These are phyloP conservation scores for Tylochromis polylepis DNA, from an alignment of 2,113 vertebrate species.

Conservation along the genomic window DNA sequence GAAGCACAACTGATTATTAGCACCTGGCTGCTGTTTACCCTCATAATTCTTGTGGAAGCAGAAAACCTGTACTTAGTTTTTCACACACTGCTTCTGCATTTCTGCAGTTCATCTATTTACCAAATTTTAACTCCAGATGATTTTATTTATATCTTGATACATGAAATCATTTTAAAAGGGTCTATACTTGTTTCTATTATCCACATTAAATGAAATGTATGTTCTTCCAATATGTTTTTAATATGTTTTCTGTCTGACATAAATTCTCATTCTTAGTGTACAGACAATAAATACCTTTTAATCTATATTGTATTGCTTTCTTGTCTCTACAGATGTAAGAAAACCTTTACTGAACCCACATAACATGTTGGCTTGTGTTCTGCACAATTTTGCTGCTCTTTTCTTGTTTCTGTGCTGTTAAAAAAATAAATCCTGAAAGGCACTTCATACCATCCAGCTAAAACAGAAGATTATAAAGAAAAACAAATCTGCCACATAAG, in stretches of 20 bases:
- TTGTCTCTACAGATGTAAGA: neutral
- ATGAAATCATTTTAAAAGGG: too few relatives aligned
- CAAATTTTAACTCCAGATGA: neutral
- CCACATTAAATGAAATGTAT: too few relatives aligned
- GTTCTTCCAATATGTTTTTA: neutral
- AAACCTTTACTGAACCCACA: neutral
- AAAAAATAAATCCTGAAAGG: neutral
- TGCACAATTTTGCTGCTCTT: neutral
- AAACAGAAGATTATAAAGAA: constrained; percentile 27
- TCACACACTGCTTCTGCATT: neutral
- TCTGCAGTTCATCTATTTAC: neutral
- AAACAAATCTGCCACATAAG: constrained; percentile 56
- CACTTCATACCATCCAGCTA: neutral
- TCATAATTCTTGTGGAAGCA: neutral
- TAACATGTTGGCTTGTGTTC: neutral
- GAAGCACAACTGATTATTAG: neutral
- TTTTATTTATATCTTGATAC: too few relatives aligned
- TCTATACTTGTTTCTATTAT: too few relatives aligned
- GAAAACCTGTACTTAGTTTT: neutral
- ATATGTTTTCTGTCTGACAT: neutral
- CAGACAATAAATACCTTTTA: neutral
- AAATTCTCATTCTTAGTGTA: neutral
- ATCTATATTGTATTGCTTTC: neutral
- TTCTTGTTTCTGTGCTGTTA: neutral
- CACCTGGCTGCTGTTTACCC: too few relatives aligned